A percentile compares a stretch with the other conserved stretches of the same genome.
These are phyloP conservation scores for Mirounga angustirostris DNA, from an alignment of 2,113 vertebrate genomes.

Conservation along the genomic window DNA sequence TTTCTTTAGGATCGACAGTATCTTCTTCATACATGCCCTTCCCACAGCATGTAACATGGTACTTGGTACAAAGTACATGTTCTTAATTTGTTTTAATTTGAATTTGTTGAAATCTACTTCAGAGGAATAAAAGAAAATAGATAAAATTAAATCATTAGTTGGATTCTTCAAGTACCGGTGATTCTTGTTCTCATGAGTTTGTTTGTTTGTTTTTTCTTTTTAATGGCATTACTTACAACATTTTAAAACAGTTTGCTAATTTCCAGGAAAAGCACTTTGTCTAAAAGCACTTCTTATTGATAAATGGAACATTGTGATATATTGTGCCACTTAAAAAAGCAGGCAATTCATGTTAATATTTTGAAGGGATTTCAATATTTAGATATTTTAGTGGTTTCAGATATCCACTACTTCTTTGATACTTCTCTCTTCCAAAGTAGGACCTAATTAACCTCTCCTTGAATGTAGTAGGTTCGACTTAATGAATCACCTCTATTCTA, in stretches of 20 bases:
- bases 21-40: not conserved
- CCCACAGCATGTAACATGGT: not conserved
- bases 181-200: not conserved
- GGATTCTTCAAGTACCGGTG: not conserved
- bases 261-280: conserved; percentile 67
- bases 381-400: not conserved
- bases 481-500: not conserved
- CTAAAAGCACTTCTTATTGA: conserved; percentile 51
- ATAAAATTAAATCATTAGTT: not conserved
- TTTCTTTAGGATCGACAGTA: not conserved
- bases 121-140: not conserved
- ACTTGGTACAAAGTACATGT: not conserved
- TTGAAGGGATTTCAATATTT: conserved; percentile 24
- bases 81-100: not conserved
- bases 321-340: conserved; percentile 6
- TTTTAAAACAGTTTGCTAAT: conserved; percentile 54
- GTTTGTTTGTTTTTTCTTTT: not conserved
- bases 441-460: not conserved
- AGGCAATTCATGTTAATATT: conserved; percentile 42
- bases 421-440: not conserved
- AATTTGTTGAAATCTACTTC: conserved; percentile 24
- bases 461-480: not conserved
- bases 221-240: not conserved
- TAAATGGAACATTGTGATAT: conserved; percentile 27
- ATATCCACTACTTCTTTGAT: not conserved